A percentile compares a stretch with the other conserved stretches of the same genome.
phyloP scores from a whole-genome alignment of 2,797 vertebrate species.

The Sitta carolinensis region DNA sequence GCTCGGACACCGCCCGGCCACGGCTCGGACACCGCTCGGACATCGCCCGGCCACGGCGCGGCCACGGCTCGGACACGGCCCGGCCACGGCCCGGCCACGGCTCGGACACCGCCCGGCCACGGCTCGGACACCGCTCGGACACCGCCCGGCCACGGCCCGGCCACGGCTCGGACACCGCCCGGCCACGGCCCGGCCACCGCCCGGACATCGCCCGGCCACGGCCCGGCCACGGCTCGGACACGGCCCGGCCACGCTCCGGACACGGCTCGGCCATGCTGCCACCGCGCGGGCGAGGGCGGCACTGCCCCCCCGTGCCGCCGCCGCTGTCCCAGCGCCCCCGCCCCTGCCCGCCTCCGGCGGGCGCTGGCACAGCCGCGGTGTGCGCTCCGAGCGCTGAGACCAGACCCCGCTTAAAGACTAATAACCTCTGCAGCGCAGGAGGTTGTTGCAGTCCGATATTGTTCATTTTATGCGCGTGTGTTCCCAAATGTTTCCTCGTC shows the following conservation, averaged over 20 bases:
- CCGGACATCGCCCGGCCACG: neutral
- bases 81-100: too few relatives aligned
- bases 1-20: too few relatives aligned
- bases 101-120: too few relatives aligned
- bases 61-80: neutral
- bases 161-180: too few relatives aligned
- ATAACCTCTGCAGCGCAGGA: neutral
- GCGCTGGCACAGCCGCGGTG: neutral
- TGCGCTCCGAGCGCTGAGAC: neutral
- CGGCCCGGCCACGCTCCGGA: neutral
- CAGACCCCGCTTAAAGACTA: neutral
- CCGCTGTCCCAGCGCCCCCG: neutral
- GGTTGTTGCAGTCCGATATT: too few relatives aligned
- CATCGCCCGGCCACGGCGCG: neutral
- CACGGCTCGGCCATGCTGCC: slow-evolving; percentile 8
- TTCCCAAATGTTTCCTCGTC: neutral
- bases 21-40: neutral
- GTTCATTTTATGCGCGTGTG: rapidly evolving
- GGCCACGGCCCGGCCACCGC: neutral
- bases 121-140: neutral
- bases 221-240: too few relatives aligned
- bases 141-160: too few relatives aligned
- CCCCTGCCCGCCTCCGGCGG: neutral
- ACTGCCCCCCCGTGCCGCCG: neutral
- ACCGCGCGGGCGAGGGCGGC: neutral